Evolutionary conservation across 1,140 invertebrate species (phyloP), one percentile per base, ranked within the genome.

Genomic region (Caenorhabditis latens): DNA sequence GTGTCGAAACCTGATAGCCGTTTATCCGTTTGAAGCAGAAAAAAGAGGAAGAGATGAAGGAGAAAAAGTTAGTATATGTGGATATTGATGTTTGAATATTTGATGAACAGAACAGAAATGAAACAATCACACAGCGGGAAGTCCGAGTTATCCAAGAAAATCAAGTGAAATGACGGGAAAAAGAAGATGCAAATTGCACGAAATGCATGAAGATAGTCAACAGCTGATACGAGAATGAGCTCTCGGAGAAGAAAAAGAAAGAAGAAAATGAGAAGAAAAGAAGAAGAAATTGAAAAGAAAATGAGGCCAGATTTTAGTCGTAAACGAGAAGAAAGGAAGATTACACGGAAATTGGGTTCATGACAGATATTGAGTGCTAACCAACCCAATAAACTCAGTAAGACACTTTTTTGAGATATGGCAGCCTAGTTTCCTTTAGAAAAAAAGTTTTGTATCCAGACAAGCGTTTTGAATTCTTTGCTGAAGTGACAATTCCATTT

Each of bases 131-230:
- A 71, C 43, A 48, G 65, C 65, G 42, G 65, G 42, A n/a, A 42
- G n/a, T 13, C 6, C 8, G 2, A 71, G 42, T 71, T 71, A 46
- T 46, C 65, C 48, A n/a, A 16, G 65, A 46, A 71, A 46, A n/a
- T 14, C 11, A 32, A 19, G 13, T 65, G 63, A 65, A 42, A 46
- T 9, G 43, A 46, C 24, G 58, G 14, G 50, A 53, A 61, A 9
- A 32, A 48, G 14, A 79, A 50, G 43, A 50, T 50, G 71, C 71
- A 79, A 48, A 79, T 79, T 79, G 46, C 63, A 67, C 21, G 32
- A 42, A 40, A 40, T 40, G 63, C 21, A 40, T 32, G 67, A n/a
- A n/a, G 42, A 71, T 46, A 65, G 9, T 65, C 21, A 65, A 65
- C 63, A 65, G 63, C 63, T 65, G 63, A 71, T 71, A 32, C 4